Percentiles rank a stretch among this genome's conserved stretches.
Conservation (phyloP, 2,888 invertebrate genomes). For the Azorinus chamasolen region DNA sequence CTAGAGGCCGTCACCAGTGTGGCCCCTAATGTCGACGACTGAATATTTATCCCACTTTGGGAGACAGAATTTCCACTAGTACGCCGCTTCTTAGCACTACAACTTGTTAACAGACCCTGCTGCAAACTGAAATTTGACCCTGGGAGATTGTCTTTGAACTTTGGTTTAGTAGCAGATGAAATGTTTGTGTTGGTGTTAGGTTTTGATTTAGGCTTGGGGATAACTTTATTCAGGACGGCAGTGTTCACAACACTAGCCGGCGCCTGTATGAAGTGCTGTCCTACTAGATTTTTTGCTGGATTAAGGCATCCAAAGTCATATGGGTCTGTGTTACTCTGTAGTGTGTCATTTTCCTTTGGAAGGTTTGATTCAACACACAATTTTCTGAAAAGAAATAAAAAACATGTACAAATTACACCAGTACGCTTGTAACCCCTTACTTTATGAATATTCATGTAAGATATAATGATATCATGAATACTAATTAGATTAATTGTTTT, state of each 20-base stretch:
- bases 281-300: slow-evolving; percentile 37
- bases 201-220: slow-evolving; percentile 74
- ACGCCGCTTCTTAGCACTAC: slow-evolving; percentile 71
- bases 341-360: slow-evolving; percentile 79
- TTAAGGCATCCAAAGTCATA: slow-evolving; percentile 82
- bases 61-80: slow-evolving; percentile 69
- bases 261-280: slow-evolving; percentile 46
- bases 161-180: slow-evolving; percentile 60
- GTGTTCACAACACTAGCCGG: slow-evolving; percentile 30
- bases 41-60: slow-evolving; percentile 46
- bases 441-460: too few relatives aligned
- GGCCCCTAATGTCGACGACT: slow-evolving; percentile 41
- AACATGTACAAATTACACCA: too few relatives aligned
- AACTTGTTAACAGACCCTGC: slow-evolving; percentile 28
- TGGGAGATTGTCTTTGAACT: slow-evolving; percentile 64
- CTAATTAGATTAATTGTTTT: too few relatives aligned
- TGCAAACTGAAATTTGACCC: slow-evolving; percentile 39
- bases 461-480: too few relatives aligned
- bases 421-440: too few relatives aligned
- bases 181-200: slow-evolving; percentile 24
- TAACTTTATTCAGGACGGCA: slow-evolving; percentile 59
- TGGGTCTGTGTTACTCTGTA: slow-evolving; percentile 80
- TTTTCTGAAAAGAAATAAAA: slow-evolving; percentile 76
- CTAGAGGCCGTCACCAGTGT: slow-evolving; percentile 59
- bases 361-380: slow-evolving; percentile 84